These are phyloP conservation scores for Drosophila paracracens DNA, from an alignment of 2,888 invertebrate species.

Conservation along the genomic window DNA sequence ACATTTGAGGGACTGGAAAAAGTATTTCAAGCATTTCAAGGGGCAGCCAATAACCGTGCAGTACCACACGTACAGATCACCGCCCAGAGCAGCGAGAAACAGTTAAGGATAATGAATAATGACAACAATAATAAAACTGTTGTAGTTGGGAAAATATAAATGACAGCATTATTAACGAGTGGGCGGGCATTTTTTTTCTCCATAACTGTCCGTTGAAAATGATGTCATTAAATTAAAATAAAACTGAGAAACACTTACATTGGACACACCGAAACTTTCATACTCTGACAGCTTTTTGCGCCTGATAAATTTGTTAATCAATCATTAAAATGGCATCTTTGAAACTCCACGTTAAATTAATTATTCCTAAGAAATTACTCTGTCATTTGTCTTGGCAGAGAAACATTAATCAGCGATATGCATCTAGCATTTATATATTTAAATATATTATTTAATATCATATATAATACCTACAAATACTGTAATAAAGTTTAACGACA, in stretches of 20 bases:
- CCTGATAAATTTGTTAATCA: conserved; percentile 13
- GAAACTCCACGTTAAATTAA: background rate
- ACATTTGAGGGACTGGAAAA: conserved; percentile 32
- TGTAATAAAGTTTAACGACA: too few relatives aligned
- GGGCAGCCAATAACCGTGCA: conserved; percentile 33
- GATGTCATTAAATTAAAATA: conserved; percentile 62
- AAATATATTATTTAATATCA: background rate
- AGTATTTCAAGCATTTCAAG: conserved; percentile 44
- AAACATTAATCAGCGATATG: background rate
- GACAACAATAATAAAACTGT: conserved; percentile 55
- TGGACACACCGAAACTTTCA: conserved; percentile 17
- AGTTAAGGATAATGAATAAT: conserved; percentile 65
- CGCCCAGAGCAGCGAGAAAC: conserved; percentile 30
- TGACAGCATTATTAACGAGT: conserved; percentile 68
- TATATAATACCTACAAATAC: background rate
- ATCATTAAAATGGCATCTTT: conserved; percentile 5
- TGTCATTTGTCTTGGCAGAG: background rate
- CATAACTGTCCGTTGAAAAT: conserved; percentile 54
- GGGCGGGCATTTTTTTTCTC: conserved; percentile 24
- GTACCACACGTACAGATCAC: background rate
- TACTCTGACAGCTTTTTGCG: conserved; percentile 8
- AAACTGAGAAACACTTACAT: conserved; percentile 22
- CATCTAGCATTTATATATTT: background rate
- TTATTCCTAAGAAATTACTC: background rate
- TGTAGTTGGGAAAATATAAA: conserved; percentile 57